Percentiles rank a stretch among this genome's conserved stretches.
These are phyloP conservation scores for Scartelaos histophorus DNA, from an alignment of 2,113 vertebrate genomes.

Conservation along the genomic window DNA sequence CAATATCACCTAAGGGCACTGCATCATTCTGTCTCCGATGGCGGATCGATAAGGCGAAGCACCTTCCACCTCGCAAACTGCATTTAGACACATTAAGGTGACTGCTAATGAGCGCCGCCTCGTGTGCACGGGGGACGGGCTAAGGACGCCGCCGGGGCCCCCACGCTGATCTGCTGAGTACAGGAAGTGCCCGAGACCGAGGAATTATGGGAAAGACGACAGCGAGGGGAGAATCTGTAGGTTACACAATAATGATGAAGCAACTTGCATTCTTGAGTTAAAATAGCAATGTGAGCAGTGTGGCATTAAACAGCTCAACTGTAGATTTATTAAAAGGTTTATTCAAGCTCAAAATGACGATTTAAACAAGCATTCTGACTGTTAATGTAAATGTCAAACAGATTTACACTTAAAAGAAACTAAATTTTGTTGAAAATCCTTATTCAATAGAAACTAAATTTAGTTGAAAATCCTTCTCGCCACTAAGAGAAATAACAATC, in stretches of 20 bases:
- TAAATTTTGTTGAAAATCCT: too few species aligned
- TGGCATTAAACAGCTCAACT: too few species aligned
- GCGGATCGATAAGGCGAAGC: conserved; percentile 67
- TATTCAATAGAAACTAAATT: too few species aligned
- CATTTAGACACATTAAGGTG: conserved; percentile 76
- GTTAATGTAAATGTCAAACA: too few species aligned
- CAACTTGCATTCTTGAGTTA: not conserved
- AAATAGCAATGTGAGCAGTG: too few species aligned
- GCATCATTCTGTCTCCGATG: conserved; percentile 70
- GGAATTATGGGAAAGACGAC: conserved; percentile 37
- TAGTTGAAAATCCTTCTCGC: too few species aligned
- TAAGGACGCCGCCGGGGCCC: conserved; percentile 59
- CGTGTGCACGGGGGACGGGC: conserved; percentile 1
- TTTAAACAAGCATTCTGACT: too few species aligned
- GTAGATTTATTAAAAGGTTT: too few species aligned
- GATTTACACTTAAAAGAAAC: too few species aligned
- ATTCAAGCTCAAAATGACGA: too few species aligned
- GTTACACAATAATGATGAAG: conserved; percentile 45
- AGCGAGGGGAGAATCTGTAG: conserved; percentile 6
- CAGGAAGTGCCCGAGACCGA: conserved; percentile 50
- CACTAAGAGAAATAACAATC: too few species aligned
- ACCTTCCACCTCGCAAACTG: conserved; percentile 66
- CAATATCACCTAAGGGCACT: conserved; percentile 74
- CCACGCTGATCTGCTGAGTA: conserved; percentile 55
- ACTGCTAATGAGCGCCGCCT: conserved; percentile 66